phyloP scores from a whole-genome alignment of 2,797 vertebrate genomes.

The Epinephelus awoara region DNA sequence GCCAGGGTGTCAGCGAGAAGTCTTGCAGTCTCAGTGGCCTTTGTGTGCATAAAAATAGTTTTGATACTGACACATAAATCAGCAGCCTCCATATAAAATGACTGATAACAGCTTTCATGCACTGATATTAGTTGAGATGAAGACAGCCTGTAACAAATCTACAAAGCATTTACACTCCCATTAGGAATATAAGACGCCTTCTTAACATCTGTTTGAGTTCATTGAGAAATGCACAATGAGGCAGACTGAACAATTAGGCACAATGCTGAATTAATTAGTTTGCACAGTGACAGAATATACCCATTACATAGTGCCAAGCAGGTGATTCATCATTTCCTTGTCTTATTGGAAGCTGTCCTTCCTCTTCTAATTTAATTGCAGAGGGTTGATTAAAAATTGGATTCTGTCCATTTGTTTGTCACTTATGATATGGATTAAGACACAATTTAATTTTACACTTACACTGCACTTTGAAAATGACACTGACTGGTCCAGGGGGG shows the following conservation, averaged over 20 bases:
- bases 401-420: slow-evolving; percentile 13
- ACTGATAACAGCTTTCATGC: too few species aligned
- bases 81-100: too few species aligned
- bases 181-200: neutral
- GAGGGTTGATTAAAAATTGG: slow-evolving; percentile 8
- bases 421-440: slow-evolving; percentile 19
- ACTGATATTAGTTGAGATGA: neutral
- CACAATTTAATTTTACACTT: neutral
- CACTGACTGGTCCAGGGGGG: neutral
- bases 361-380: slow-evolving; percentile 5
- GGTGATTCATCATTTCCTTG: slow-evolving; percentile 31
- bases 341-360: slow-evolving; percentile 17
- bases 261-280: slow-evolving; percentile 44
- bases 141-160: slow-evolving; percentile 4
- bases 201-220: slow-evolving; percentile 16
- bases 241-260: slow-evolving; percentile 28
- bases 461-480: neutral
- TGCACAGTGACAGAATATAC: slow-evolving; percentile 24
- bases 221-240: slow-evolving; percentile 16
- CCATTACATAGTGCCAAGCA: neutral
- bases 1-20: too few species aligned
- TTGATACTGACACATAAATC: too few species aligned
- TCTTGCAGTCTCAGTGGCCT: too few species aligned
- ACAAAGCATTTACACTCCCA: slow-evolving; percentile 18
- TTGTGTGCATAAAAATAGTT: too few species aligned